Evolutionary conservation across 2,888 invertebrate genomes (phyloP).

Genomic region (Xanthorhoe designata): DNA sequence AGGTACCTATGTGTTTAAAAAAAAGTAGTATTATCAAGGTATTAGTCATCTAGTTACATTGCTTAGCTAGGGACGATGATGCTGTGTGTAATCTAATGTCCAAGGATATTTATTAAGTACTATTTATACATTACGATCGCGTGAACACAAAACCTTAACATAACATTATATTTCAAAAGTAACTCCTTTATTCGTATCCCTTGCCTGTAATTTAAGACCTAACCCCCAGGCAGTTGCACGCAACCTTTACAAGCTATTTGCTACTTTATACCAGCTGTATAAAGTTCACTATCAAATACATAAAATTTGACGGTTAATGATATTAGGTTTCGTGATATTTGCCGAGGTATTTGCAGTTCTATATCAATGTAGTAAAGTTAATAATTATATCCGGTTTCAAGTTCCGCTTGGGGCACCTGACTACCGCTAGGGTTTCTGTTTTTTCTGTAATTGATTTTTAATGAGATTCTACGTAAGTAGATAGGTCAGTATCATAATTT

Average conservation of each 20-base stretch:
- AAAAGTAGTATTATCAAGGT: no score
- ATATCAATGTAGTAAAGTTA: constrained; percentile 18
- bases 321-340: constrained; percentile 17
- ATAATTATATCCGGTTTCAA: constrained; percentile 10
- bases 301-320: constrained; percentile 15
- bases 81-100: no score
- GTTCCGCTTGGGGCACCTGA: constrained; percentile 40
- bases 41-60: no score
- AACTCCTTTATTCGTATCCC: constrained; percentile 15
- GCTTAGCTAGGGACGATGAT: no score
- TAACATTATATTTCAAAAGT: constrained; percentile 17
- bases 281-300: constrained; percentile 21
- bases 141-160: constrained; percentile 6
- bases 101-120: no score
- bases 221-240: constrained; percentile 10
- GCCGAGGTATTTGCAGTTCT: constrained; percentile 26
- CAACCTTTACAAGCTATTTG: constrained; percentile 14
- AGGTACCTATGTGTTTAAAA: no score
- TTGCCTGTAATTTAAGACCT: constrained; percentile 26
- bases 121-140: constrained; percentile 9
- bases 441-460: constrained; percentile 42
- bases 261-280: constrained; percentile 6
- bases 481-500: constrained; percentile 35
- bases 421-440: constrained; percentile 42
- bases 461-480: constrained; percentile 40